phyloP scores from a whole-genome alignment of 2,113 vertebrate genomes.

The Benitochromis conjunctus region DNA sequence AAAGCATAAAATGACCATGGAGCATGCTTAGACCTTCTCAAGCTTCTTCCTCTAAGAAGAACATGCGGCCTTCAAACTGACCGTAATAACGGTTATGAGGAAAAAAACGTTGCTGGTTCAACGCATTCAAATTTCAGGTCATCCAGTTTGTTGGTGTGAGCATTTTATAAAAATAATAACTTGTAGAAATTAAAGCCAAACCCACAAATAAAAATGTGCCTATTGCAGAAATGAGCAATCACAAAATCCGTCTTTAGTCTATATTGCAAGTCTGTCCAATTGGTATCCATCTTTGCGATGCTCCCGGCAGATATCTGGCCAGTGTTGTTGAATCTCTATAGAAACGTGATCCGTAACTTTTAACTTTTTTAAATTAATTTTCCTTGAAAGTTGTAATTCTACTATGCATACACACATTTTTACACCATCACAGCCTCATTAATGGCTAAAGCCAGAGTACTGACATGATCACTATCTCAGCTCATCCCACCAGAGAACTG shows the following conservation, averaged over 20 bases:
- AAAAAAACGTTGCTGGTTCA: background rate
- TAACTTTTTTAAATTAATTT: too few species aligned
- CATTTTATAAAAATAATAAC: background rate
- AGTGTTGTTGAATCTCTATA: background rate
- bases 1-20: background rate
- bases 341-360: rapidly evolving
- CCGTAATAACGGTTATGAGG: rapidly evolving
- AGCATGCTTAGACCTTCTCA: background rate
- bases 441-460: background rate
- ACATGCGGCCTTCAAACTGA: background rate
- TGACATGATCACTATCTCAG: rapidly evolving
- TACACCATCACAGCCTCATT: background rate
- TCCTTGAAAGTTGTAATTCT: background rate
- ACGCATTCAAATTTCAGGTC: background rate
- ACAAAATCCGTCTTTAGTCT: background rate
- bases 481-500: background rate
- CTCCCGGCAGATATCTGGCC: background rate
- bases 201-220: background rate
- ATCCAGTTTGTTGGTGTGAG: background rate
- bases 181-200: background rate
- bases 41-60: background rate
- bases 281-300: background rate
- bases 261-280: background rate
- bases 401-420: background rate
- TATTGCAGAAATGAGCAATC: background rate